Evolutionary conservation across 2,113 vertebrate species (phyloP).

Genomic region (Melanostigma gelatinosum): DNA sequence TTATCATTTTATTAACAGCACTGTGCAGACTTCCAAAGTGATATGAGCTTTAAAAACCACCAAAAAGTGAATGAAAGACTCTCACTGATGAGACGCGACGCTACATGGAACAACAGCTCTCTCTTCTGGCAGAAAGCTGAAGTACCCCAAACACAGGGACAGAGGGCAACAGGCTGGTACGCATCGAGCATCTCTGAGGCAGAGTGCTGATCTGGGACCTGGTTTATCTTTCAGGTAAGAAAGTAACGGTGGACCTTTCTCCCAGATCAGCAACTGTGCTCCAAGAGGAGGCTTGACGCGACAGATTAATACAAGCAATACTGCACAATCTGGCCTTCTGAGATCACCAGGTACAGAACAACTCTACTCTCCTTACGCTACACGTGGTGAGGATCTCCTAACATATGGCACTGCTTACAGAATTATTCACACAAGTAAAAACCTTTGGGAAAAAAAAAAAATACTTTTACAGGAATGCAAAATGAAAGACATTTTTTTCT

Average conservation of each 20-base stretch:
- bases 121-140: conserved; percentile 71
- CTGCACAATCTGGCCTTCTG: conserved; percentile 54
- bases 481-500: conserved; percentile 69
- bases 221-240: conserved; percentile 11
- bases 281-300: conserved; percentile 10
- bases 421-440: conserved; percentile 82
- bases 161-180: neutral
- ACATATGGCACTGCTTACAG: conserved; percentile 84
- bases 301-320: conserved; percentile 55
- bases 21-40: conserved; percentile 81
- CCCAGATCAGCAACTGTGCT: conserved; percentile 33
- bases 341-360: conserved; percentile 39
- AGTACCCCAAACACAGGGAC: conserved; percentile 24
- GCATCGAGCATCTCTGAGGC: conserved; percentile 20
- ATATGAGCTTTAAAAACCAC: conserved; percentile 80
- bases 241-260: conserved; percentile 19
- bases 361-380: conserved; percentile 55
- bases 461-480: conserved; percentile 83
- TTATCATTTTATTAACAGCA: conserved; percentile 81
- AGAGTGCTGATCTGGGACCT: conserved; percentile 22
- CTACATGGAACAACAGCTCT: conserved; percentile 69
- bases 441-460: conserved; percentile 70
- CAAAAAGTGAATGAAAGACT: conserved; percentile 66
- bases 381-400: conserved; percentile 59
- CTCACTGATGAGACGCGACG: conserved; percentile 62